Evolutionary conservation across 2,797 vertebrate genomes (phyloP), one percentile per base, ranked within the genome.

Genomic region (Schizopygopsis pylzovi): DNA sequence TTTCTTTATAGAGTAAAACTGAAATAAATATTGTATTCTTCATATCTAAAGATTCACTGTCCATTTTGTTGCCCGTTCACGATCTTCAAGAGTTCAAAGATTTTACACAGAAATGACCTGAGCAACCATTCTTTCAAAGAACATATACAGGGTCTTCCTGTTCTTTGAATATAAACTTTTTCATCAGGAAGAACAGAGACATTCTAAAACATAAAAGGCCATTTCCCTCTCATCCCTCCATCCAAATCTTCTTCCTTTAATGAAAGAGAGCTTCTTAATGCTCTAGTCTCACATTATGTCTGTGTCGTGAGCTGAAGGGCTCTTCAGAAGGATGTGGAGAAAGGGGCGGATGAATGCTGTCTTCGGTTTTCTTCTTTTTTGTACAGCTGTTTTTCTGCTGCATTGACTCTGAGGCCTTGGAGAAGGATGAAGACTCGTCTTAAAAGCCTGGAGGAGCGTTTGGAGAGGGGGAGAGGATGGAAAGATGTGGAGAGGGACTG

Each of bases 381-480:
- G 86, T 79, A 28, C 7, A 85, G 81, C 89, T 89, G 79, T 63
- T 22, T 78, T 90, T 89, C 90, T 87, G 88, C 89, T 90, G 85
- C 92, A 94, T 95, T 89, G 90, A 91, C 85, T 90, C 88, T 88
- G 83, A 85, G 92, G 93, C 94, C 95, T 95, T 94, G 93, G 94
- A 95, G 93, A 92, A 92, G 83, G 92, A 94, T 93, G 89, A 92
- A 94, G 91, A 93, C 94, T 88, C 85, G 87, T 92, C 93, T 95
- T 95, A 95, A 96, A 95, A 96, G 95, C 95, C 93, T 94, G 89
- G 93, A 95, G 91, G 92, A 89, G 91, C 86, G 87, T 92, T 94
- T 87, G 93, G 90, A 93, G 90, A 89, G 91, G 92, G 59, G 73
- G 47, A 71, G 49, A 84, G 67, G 91, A 91, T 91, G 72, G 67